Evolutionary conservation across 2,113 vertebrate genomes (phyloP).

Genomic region (Rhea americana): DNA sequence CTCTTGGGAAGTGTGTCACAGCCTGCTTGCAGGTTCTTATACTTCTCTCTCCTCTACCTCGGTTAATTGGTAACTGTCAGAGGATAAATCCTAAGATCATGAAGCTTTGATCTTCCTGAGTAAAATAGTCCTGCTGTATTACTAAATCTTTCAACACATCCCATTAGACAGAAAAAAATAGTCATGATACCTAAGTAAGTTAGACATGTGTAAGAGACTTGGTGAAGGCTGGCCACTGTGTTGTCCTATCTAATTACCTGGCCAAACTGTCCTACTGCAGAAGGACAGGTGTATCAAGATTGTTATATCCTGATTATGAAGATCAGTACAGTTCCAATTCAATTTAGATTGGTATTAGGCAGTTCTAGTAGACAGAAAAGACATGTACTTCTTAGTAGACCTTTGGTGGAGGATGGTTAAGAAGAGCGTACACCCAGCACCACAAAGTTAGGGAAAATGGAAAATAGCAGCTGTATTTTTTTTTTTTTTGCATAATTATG

Average conservation of each 20-base stretch:
- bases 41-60: not conserved
- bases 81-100: not conserved
- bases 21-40: not conserved
- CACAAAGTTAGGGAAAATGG: not conserved
- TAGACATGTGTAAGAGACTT: not conserved
- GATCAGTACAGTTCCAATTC: not conserved
- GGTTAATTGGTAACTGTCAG: not conserved
- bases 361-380: not conserved
- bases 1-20: not conserved
- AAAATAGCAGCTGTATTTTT: constrained; percentile 21
- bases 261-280: not conserved
- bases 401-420: not conserved
- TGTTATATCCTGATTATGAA: not conserved
- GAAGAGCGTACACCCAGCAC: not conserved
- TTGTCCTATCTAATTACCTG: not conserved
- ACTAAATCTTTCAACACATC: not conserved
- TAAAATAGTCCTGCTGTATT: not conserved
- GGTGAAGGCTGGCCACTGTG: not conserved
- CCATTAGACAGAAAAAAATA: not conserved
- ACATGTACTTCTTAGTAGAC: not conserved
- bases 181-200: not conserved
- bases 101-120: not conserved
- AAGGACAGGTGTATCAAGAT: not conserved
- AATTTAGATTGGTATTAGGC: not conserved
- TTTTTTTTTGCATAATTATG: not conserved